Evolutionary conservation across 1,140 invertebrate species (phyloP), one percentile per base, ranked within the genome.

Genomic region (Drosophila mayri): DNA sequence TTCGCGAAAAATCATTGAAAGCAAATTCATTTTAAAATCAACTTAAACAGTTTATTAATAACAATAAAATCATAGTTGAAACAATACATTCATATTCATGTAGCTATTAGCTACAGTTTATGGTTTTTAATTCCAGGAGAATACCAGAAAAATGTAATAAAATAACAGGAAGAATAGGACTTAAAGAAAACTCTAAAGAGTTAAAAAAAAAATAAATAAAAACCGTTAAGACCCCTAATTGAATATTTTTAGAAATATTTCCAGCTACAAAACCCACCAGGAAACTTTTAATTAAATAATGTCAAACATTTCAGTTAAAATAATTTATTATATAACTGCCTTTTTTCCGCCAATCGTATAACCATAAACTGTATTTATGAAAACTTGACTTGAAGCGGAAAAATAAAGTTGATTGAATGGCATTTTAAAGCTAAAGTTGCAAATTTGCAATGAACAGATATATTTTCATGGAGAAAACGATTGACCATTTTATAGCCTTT

Each of bases 401-500:
- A 46, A 60, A 60, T 50, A 50, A 60, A 60, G 12, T 57, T 62
- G 32, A 58, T 38, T 20, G 25, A 57, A 20, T 16, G 32, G 16
- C 22, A 25, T 8, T 66, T 66, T 20, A 28, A 43, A 46, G 41
- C 35, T 18, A 18, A 32, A 61, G 52, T 57, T 57, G 35, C 35
- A 41, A 41, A 57, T 60, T 49, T 55, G 18, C 20, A 44, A 65
- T 32, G 43, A 44, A 11, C 11, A 64, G 22, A 49, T 47, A 40
- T 66, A 50, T 66, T 66, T 66, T 46, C 38, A 67, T 32, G 37
- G 20, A 22, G 30, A 32, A 32, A 46, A 46, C 47, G 65, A 68
- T 38, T 68, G 35, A 40, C 65, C 28, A 44, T 66, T 68, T 66
- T 66, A 66, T 67, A 43, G 43, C 43, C 38, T 65, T 67, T 65